phyloP scores from a whole-genome alignment of 2,888 invertebrate species.

The Drosophila mercatorum region DNA sequence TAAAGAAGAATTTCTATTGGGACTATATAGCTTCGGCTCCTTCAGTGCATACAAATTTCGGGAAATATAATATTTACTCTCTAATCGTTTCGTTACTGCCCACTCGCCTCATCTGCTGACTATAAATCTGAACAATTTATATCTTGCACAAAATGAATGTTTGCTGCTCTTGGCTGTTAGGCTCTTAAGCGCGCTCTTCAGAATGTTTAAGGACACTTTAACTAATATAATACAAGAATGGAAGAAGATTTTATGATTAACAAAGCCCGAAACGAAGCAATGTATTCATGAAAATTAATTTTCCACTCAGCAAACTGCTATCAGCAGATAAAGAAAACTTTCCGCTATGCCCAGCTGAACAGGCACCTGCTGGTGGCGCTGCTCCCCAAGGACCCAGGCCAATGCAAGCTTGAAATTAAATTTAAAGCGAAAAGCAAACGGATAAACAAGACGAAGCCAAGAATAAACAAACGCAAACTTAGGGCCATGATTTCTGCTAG shows the following conservation, averaged over 20 bases:
- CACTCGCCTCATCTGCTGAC: too few relatives aligned
- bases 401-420: slow-evolving; percentile 62
- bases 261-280: background rate
- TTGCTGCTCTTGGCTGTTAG: background rate
- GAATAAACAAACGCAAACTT: slow-evolving; percentile 45
- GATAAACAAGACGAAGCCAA: slow-evolving; percentile 45
- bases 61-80: too few relatives aligned
- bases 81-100: too few relatives aligned
- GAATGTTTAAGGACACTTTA: background rate
- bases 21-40: background rate
- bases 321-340: slow-evolving; percentile 53
- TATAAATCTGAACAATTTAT: too few relatives aligned
- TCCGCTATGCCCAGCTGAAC: slow-evolving; percentile 17
- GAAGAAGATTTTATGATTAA: background rate
- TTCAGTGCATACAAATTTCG: too few relatives aligned
- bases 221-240: background rate
- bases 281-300: slow-evolving; percentile 49
- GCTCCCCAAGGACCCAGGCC: slow-evolving; percentile 11
- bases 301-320: slow-evolving; percentile 49
- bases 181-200: too few relatives aligned
- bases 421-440: slow-evolving; percentile 48
- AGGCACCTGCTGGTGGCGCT: slow-evolving; percentile 26
- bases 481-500: slow-evolving; percentile 17
- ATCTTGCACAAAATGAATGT: background rate
- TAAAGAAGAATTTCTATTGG: too few relatives aligned